Base-by-base conservation (phyloP, 2,797 vertebrate species). In the Macroramphosus scolopax region DNA sequence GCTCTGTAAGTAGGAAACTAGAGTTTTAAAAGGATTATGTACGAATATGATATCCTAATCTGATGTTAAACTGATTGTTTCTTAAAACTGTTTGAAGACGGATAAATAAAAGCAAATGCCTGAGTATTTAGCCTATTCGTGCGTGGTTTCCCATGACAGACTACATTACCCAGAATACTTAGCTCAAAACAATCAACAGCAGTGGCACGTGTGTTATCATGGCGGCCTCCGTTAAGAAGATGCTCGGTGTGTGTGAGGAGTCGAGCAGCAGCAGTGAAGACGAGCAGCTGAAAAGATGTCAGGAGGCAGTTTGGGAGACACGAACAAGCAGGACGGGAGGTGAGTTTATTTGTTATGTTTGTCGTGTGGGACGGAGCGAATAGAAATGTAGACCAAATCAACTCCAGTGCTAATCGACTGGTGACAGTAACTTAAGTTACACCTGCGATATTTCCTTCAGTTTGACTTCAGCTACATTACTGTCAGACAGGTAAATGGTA, bases 291-390 rank as follows among this genome's bases (percentile, higher is more conserved):
- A 76, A 63, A 15, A 73, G 75, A 31, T 78, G 89, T 29, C 82
- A 63, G 57, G 91, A 92, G 61, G 91, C 91, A 1, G 81, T 88
- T 7, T 93, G 91, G 92, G 77, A 77, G 5, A 36, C 37, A 1
- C 29, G 15, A 9, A 0, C 3, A 1, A 13, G 6, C 6, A 29
- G 13, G 1, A 31, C 8, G 0, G 45, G 42, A 74, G 81, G 84
- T 86, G 25, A 53, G 17, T 5, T 8, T 2, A 0, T 4, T 14
- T 17, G 1, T 1, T 0, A 0, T 14, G 10, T 22, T 5, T 22
- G 4, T 2, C 9, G 2, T 5, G 3, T n/a, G n/a, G n/a, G n/a
- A n/a, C 13, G 6, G 3, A 17, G 17, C n/a, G 4, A 24, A 15
- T 5, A 2, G 8, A 11, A 6, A 1, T 13, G 14, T n/a, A 22